phyloP scores from a whole-genome alignment of 1,140 invertebrate genomes.

The Hylyphantes graminicola region DNA sequence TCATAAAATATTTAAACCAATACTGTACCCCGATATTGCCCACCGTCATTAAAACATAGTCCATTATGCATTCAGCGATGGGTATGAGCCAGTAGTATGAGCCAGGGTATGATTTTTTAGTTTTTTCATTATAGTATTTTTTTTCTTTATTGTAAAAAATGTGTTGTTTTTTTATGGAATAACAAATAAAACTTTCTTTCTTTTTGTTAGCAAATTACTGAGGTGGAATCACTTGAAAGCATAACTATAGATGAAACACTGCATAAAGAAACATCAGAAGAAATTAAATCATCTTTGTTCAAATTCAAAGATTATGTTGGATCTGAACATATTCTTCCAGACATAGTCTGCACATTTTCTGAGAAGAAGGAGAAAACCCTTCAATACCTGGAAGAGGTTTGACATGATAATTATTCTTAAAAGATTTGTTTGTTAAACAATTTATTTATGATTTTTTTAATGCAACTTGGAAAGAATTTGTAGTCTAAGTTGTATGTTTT shows the following conservation, averaged over 20 bases:
- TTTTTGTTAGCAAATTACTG: constrained; percentile 5
- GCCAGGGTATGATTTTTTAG: too few relatives aligned
- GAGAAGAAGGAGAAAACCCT: not conserved
- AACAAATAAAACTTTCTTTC: not conserved
- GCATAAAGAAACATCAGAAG: not conserved
- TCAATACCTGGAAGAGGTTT: not conserved
- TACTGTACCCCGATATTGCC: too few relatives aligned
- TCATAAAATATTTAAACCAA: too few relatives aligned
- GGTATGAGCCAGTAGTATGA: too few relatives aligned
- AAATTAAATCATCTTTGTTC: constrained; percentile 5
- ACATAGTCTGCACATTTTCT: not conserved
- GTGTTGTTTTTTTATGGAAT: not conserved
- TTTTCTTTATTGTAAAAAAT: not conserved
- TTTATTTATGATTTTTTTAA: not conserved
- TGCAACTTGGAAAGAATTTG: too few relatives aligned
- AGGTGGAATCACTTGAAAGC: constrained; percentile 4
- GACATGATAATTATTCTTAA: not conserved
- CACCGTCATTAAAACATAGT: too few relatives aligned
- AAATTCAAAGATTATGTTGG: constrained; percentile 14
- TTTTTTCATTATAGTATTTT: not conserved
- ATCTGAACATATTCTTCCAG: not conserved
- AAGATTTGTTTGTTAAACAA: too few relatives aligned
- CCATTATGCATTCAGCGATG: too few relatives aligned
- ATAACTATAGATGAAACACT: not conserved
- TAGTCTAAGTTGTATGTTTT: too few relatives aligned